Evolutionary conservation across 2,888 invertebrate species (phyloP), one percentile per base, ranked within the genome.

Genomic region (Peribatodes rhomboidaria): DNA sequence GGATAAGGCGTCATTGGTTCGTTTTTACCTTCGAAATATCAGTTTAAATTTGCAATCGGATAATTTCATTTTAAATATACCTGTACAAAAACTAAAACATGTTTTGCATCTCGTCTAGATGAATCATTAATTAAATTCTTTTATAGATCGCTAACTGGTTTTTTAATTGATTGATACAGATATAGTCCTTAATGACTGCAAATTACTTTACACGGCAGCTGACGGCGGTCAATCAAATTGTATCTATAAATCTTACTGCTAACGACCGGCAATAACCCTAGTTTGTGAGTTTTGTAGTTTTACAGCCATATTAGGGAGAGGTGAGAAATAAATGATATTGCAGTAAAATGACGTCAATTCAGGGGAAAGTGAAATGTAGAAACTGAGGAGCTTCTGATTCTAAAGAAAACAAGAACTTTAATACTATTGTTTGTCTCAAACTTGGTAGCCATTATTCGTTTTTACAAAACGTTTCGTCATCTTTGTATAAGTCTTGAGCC

Each of bases 201-300:
- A 49, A 47, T 55, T n/a, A 10, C 14, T 14, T 54, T 33, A 22
- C 59, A 49, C 14, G 16, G 13, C 10, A 31, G 27, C 27, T 27
- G 27, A 27, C 27, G 27, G 27, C 2, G 22, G n/a, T n/a, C n/a
- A n/a, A 33, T 56, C 20, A 22, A 54, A 20, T 31, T 9, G 22
- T 3, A 18, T 55, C 49, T 22, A 61, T 61, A 61, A 55, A 61
- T 61, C 42, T 55, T 61, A 20, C 18, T 56, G n/a, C 13, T 55
- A 54, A 61, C 39, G 54, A 47, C 7, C 13, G 18, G 2, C 20
- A 20, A 33, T 47, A 54, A 41, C n/a, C 20, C 16, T 60, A 46
- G 35, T 42, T n/a, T 18, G 2, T 22, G n/a, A 46, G 4, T n/a
- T 4, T n/a, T n/a, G n/a, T 8, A 7, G n/a, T 7, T 46, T n/a